Evolutionary conservation across 2,888 invertebrate species (phyloP), one percentile per base, ranked within the genome.

Genomic region (Drosophila neotestacea): DNA sequence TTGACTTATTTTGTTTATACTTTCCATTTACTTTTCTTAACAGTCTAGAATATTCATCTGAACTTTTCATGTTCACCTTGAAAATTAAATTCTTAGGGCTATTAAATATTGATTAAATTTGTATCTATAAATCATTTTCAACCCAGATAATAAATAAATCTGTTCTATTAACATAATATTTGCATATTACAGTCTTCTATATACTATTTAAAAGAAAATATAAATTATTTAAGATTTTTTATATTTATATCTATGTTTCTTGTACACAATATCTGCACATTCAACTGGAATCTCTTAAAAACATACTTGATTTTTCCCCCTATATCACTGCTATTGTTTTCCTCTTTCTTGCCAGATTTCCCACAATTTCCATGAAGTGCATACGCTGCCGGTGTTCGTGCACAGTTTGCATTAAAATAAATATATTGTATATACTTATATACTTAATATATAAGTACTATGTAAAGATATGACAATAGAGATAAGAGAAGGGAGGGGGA

Each of bases 331-430:
- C 54, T 22, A 44, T 67, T 69, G 59, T 66, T 47, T 46, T 16
- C 13, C 27, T 4, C n/a, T 56, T 50, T 46, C 32, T 51, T 30
- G 30, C 34, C 51, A 55, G 41, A 39, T 67, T 72, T 72, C 73
- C 60, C 73, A 72, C 46, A 51, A 39, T 61, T 70, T 55, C 50
- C 54, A 39, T 59, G 58, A 67, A 50, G 32, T 64, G 54, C 64
- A 63, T 50, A 34, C 34, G 28, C n/a, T 38, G 50, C 28, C 34
- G 39, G 16, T 28, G 48, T 67, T 67, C 51, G 59, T 62, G 68
- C 73, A 62, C 36, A 38, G 27, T 73, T 73, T 39, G 54, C 64
- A 60, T 63, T 73, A 39, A 68, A 30, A 9, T 6, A 48, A 48
- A 28, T 46, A n/a, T n/a, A 28, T 30, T 1, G 22, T 36, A 36